A percentile compares a stretch with the other conserved stretches of the same genome.
phyloP scores from a whole-genome alignment of 2,113 vertebrate genomes.

The Elanoides forficatus region DNA sequence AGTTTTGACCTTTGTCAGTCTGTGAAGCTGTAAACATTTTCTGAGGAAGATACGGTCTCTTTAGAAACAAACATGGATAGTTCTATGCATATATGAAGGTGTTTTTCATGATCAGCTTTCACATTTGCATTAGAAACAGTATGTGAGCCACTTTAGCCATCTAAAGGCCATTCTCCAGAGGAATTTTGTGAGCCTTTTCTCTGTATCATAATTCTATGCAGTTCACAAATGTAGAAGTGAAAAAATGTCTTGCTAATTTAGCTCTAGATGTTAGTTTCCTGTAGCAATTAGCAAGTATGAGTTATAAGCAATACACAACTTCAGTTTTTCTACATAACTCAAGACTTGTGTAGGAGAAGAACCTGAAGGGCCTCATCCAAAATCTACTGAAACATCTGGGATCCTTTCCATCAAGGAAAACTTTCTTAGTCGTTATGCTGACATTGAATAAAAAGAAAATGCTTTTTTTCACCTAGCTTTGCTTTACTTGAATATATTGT shows the following conservation, averaged over 20 bases:
- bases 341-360: background rate
- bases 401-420: background rate
- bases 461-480: background rate
- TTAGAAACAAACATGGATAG: background rate
- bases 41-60: background rate
- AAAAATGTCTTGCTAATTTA: background rate
- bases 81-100: background rate
- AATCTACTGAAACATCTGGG: background rate
- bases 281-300: background rate
- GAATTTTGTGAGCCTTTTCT: background rate
- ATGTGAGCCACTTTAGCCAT: background rate
- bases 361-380: background rate
- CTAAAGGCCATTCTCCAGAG: background rate
- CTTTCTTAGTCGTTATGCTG: background rate
- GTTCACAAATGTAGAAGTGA: background rate
- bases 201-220: background rate
- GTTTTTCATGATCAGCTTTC: background rate
- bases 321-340: background rate
- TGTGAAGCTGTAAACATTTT: background rate
- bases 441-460: background rate
- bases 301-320: background rate
- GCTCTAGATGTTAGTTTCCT: background rate
- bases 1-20: background rate
- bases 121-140: background rate
- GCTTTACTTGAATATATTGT: background rate